Conservation (phyloP, 2,797 vertebrate genomes). For the Masticophis lateralis region DNA sequence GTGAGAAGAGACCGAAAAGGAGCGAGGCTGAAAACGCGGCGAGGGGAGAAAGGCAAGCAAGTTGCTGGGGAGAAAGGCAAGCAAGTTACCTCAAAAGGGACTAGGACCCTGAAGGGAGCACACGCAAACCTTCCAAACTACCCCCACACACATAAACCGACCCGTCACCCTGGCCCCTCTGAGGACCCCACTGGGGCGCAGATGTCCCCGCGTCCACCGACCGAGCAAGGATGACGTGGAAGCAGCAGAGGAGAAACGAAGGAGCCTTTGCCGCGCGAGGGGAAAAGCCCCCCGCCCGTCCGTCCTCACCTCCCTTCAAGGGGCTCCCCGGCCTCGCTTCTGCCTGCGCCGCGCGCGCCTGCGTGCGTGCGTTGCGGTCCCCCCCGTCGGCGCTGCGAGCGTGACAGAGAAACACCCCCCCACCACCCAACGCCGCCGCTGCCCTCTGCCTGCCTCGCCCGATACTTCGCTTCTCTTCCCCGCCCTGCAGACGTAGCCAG, state of each 20-base stretch:
- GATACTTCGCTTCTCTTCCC: neutral
- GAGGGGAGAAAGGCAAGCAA: no score
- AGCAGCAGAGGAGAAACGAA: no score
- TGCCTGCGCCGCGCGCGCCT: neutral
- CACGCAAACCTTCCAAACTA: neutral
- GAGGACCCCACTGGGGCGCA: neutral
- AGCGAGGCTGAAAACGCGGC: neutral
- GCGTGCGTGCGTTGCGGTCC: neutral
- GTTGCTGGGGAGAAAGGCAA: neutral
- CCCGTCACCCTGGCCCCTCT: neutral
- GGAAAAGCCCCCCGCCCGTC: no score
- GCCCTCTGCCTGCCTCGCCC: neutral
- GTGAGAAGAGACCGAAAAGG: neutral
- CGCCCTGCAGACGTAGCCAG: neutral
- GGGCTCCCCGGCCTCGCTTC: neutral
- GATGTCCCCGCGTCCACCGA: neutral
- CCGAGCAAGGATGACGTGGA: neutral
- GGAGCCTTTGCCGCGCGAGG: neutral
- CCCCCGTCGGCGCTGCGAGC: neutral
- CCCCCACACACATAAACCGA: no score
- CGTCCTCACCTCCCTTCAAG: neutral
- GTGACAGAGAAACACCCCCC: neutral
- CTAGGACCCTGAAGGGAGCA: neutral
- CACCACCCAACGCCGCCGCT: neutral
- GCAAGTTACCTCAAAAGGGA: neutral